Base-by-base conservation (phyloP, 2,888 invertebrate species). In the Tetramorium bicarinatum region DNA sequence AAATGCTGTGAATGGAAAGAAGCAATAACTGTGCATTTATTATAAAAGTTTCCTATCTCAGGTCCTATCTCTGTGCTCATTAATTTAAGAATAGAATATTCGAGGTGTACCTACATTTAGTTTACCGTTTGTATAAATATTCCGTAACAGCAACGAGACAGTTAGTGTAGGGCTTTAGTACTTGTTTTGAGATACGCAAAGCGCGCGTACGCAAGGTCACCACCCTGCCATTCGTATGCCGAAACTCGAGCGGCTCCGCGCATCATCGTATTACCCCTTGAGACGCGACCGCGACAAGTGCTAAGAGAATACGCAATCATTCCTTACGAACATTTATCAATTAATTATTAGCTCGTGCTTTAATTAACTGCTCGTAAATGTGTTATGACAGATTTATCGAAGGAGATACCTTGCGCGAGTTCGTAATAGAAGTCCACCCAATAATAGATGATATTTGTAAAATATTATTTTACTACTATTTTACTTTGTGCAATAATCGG, bases 241-340 rank as follows among this genome's bases (percentile, higher is more conserved):
- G 34, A 62, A 4, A 11, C n/a, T n/a, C 59, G 8, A 18, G n/a
- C 29, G 6, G 61, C 25, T 29, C 25, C 15, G 29, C 59, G 18
- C 8, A 29, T 29, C 62, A 38, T 62, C 21, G 38, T 38, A 21
- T 64, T 64, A 64, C 62, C 62, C 21, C 41, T 38, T 3, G 38
- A 64, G 62, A 64, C 62, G 21, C 62, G n/a, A 41, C 21, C 62
- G 62, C 38, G 62, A 62, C 62, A 62, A 62, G 62, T 62, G 62
- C n/a, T 62, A 21, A 64, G 62, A 64, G 62, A 64, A 64, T 64
- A 64, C n/a, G 21, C 21, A 21, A 64, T 64, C 21, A 41, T 64
- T 41, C 38, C 62, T 41, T 41, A 41, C 41, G 62, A 64, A 7
- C 62, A 64, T 64, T 64, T 21, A 64, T 64, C 41, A 62, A 62